Base-by-base conservation (phyloP, 2,888 invertebrate species). In the Melieria picta region DNA sequence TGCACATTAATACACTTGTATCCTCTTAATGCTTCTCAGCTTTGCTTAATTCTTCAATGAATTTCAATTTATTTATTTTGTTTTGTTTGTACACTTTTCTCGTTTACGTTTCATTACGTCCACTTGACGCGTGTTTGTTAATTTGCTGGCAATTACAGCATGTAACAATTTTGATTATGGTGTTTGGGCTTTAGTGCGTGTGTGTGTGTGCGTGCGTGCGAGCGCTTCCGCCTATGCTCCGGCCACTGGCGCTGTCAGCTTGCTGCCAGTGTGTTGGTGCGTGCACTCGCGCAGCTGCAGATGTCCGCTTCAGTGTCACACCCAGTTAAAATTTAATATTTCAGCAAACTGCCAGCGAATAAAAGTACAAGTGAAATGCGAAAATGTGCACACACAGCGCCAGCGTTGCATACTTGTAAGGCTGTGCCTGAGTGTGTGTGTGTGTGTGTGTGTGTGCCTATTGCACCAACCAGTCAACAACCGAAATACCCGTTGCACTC, bases 241-340 rank as follows among this genome's bases (percentile, higher is more conserved):
- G 7, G 43, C 10, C 10, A 13, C 11, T 50, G 50, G 42, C 52
- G 42, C 9, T 61, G 45, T 30, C 16, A 1, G 7, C 16, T 62
- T 61, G 52, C 52, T 52, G 11, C 16, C 5, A 30, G 47, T 13
- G 52, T 46, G 46, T 55, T 42, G 5, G 13, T 42, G 60, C 45
- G 48, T 45, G 11, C 13, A 13, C 13, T 11, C 64, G 60, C 65
- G 64, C 10, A 58, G 68, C 43, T 71, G 71, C 46, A 69, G 60
- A 46, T 30, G 47, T 48, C 71, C 69, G 69, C 50, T 73, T 74
- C 75, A 76, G 74, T 79, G 80, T 81, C 82, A 82, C 82, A 79
- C 82, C 80, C 82, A 81, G 79, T 79, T 80, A 71, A 73, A 78
- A 78, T 79, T 81, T 74, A 79, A 81, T 79, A 78, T 79, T 80